Evolutionary conservation across 1,140 invertebrate species (phyloP), one percentile per base, ranked within the genome.

Genomic region (Drosophila novamexicana): DNA sequence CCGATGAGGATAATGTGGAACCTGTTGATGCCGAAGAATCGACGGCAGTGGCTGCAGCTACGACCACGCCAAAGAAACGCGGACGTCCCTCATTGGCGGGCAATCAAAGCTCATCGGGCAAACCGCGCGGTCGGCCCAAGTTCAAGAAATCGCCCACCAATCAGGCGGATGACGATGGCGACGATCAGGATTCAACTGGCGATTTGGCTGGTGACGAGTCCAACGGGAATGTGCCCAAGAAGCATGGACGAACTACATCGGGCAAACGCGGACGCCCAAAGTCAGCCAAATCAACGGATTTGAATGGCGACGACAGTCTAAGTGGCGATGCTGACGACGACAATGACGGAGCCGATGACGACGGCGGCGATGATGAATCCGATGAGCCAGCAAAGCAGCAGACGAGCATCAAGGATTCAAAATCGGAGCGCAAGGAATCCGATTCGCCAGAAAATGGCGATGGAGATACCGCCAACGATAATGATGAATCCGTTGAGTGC

Each of bases 61-160:
- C 47, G 36, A 34, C 52, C 42, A 16, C 58, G n/a, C 75, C 71
- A 14, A 88, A 88, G n/a, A 88, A 88, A 42, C 83, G 83, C 6
- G 83, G 83, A 22, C 80, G 83, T 29, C 80, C 83, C 1, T 0
- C 76, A 7, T 0, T 56, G 18, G 7, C 49, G 6, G 52, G 10
- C 7, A 44, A 5, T 12, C 78, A 77, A 16, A 42, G 0, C 14
- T 12, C 8, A 6, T 7, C 42, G 14, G 62, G 14, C 22, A 82
- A 83, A 36, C 32, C 65, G 1, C 79, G 66, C 14, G 81, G 81
- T 0, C 63, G 81, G 1, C 73, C 68, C 4, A 70, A 29, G 49
- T 22, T 29, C 1, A 29, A 44, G 9, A 74, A 65, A 14, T 29
- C 53, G 5, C 36, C 22, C 10, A 52, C 39, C 7, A 71, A 49